Evolutionary conservation across 2,888 invertebrate species (phyloP).

Genomic region (Lycia hirtaria): DNA sequence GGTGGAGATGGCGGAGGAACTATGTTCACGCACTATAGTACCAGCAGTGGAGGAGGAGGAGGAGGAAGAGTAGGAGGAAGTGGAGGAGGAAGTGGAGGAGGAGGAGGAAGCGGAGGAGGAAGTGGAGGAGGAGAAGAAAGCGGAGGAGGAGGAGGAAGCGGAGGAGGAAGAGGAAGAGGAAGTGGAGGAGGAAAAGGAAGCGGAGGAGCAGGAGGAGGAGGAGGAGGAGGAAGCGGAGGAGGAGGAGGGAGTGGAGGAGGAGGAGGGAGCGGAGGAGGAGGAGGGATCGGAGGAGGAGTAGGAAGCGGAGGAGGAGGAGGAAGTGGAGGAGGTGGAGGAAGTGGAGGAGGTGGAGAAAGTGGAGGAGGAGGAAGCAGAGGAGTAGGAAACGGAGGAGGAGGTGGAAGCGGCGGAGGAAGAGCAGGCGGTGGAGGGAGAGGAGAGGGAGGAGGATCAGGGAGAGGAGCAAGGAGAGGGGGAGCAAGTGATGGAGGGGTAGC

Average conservation of each 20-base stretch:
- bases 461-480: background rate
- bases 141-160: background rate
- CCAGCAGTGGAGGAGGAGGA: background rate
- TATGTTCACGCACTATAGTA: no score
- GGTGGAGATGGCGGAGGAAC: background rate
- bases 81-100: background rate
- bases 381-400: background rate
- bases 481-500: background rate
- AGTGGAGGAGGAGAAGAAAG: background rate
- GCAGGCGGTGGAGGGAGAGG: background rate
- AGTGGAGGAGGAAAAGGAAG: background rate
- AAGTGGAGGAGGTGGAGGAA: background rate
- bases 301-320: background rate
- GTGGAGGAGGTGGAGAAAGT: background rate
- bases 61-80: background rate
- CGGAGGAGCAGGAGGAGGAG: background rate
- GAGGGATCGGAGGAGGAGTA: background rate
- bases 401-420: background rate
- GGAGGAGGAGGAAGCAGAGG: background rate
- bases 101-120: background rate
- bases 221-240: background rate
- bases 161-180: background rate
- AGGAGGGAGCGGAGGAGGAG: background rate
- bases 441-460: background rate
- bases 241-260: background rate